Evolutionary conservation across 2,113 vertebrate species (phyloP).

Genomic region (Etia nguti): DNA sequence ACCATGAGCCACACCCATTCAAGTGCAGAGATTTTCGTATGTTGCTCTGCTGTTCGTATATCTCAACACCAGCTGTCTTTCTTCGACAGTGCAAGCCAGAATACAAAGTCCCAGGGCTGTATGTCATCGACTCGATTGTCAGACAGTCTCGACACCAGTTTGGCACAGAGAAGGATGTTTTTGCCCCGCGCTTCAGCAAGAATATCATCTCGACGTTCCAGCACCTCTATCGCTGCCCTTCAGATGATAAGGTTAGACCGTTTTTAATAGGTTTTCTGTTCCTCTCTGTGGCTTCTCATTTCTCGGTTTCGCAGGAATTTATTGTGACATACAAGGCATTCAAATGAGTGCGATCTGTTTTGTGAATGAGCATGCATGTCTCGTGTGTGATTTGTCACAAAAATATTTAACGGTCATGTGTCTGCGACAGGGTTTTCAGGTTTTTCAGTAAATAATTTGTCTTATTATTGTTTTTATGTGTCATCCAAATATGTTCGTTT

Average conservation of each 20-base stretch:
- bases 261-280: not conserved
- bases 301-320: not conserved
- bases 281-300: not conserved
- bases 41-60: not conserved
- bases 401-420: not conserved
- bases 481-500: fast-evolving
- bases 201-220: slow-evolving; percentile 97
- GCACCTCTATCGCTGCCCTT: slow-evolving; percentile 95
- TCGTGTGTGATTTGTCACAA: not conserved
- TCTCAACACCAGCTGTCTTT: not conserved
- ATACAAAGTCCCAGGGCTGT: slow-evolving; percentile 97
- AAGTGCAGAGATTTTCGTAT: not conserved
- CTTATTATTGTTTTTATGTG: not conserved
- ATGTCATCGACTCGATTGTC: slow-evolving; percentile 98
- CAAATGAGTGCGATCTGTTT: not conserved
- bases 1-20: fast-evolving
- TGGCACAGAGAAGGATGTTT: slow-evolving; percentile 96
- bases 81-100: slow-evolving; percentile 90
- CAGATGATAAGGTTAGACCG: slow-evolving; percentile 89
- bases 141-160: slow-evolving; percentile 98
- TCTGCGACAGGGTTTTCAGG: not conserved
- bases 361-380: not conserved
- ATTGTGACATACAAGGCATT: not conserved
- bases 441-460: not conserved
- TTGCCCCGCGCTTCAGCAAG: slow-evolving; percentile 98